Conservation (phyloP, 1,140 invertebrate species). For the Drosophila nebulosa region DNA sequence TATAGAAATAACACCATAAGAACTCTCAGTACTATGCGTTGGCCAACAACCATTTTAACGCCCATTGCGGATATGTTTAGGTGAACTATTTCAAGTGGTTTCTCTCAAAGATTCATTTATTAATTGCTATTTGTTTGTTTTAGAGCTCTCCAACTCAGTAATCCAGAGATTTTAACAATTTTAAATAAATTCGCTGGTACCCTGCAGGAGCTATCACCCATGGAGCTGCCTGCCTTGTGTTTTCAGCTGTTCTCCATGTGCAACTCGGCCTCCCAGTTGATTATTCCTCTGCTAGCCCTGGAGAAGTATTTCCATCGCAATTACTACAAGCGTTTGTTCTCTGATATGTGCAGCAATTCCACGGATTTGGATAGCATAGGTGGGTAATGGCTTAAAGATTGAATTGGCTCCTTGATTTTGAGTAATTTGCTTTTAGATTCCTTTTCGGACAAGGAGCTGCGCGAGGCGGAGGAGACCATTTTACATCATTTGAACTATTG, state of each 20-base stretch:
- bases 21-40: slow-evolving; percentile 76
- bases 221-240: slow-evolving; percentile 81
- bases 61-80: slow-evolving; percentile 81
- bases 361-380: slow-evolving; percentile 81
- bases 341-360: slow-evolving; percentile 73
- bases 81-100: slow-evolving; percentile 46
- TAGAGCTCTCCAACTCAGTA: slow-evolving; percentile 66
- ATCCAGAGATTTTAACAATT: slow-evolving; percentile 77
- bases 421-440: slow-evolving; percentile 45
- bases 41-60: slow-evolving; percentile 78
- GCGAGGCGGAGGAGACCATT: slow-evolving; percentile 75
- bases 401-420: neutral
- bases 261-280: slow-evolving; percentile 66
- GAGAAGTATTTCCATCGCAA: slow-evolving; percentile 81
- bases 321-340: slow-evolving; percentile 79
- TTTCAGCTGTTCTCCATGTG: slow-evolving; percentile 82
- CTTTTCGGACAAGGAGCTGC: slow-evolving; percentile 73
- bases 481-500: slow-evolving; percentile 78
- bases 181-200: slow-evolving; percentile 81
- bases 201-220: slow-evolving; percentile 80
- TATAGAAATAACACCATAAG: slow-evolving; percentile 76
- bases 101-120: neutral
- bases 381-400: neutral
- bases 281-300: slow-evolving; percentile 75
- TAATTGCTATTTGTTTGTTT: neutral